Base-by-base conservation (phyloP, 2,888 invertebrate species). In the Cheilosia grossa region DNA sequence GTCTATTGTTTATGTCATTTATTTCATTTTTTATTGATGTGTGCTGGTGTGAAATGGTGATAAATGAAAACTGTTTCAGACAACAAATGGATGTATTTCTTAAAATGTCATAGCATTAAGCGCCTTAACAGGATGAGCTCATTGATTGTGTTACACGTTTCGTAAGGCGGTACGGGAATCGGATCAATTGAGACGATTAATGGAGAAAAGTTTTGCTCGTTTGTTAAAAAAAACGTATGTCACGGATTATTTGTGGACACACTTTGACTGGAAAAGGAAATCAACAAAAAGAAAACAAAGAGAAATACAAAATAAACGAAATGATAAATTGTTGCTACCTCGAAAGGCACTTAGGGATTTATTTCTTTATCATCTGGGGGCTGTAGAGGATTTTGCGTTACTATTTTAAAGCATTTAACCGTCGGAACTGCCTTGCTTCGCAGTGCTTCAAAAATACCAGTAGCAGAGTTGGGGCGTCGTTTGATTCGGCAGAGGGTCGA, bases 101-200 rank as follows among this genome's bases (percentile, higher is more conserved):
- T 67, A 80, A 80, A 80, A 74, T 81, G 74, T 81, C 81, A 53
- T 13, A 61, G 74, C 69, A 69, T 56, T 69, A 69, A 81, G 74
- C 74, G 54, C 67, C 81, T 74, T 80, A 47, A 54, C 56, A 49
- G 73, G 67, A 66, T 81, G 81, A 81, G 74, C 61, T 81, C 74
- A 67, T 80, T 61, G 72, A 80, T 73, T 74, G 73, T 67, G 40
- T 54, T 67, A 15, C 15, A 44, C 7, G 17, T 47, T 42, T 33
- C n/a, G 21, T 19, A 10, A 51, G 47, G 9, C 15, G 24, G 63
- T 37, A 64, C 53, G 56, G 54, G 24, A 74, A 74, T 63, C 56
- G 74, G 69, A 74, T 81, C 47, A 69, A 81, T 63, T 63, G 47
- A 17, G 44, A 67, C 24, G 47, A 63, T 56, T 47, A 80, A 63